Evolutionary conservation across 2,113 vertebrate genomes (phyloP).

Genomic region (Pluvianellus socialis): DNA sequence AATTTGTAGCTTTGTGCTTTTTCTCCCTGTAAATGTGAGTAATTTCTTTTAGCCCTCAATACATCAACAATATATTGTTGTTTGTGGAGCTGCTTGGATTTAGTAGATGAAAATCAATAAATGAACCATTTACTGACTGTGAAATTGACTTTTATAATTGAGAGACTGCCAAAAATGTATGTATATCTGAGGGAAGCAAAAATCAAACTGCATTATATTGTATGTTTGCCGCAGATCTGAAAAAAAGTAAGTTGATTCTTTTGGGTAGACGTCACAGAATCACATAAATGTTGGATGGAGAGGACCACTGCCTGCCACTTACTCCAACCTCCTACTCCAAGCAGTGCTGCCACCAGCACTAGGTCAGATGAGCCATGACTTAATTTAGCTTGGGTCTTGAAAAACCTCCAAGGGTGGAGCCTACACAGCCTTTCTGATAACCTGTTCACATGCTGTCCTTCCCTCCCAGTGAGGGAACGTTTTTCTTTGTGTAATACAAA

Average conservation of each 20-base stretch:
- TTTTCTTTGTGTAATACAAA: not conserved
- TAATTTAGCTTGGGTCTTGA: not conserved
- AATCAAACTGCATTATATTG: not conserved
- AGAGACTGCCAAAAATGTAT: not conserved
- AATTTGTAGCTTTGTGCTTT: slow-evolving; percentile 11
- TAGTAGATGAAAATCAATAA: slow-evolving; percentile 42
- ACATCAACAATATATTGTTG: not conserved
- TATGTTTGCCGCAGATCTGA: not conserved
- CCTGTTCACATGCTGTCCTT: not conserved
- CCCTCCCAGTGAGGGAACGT: not conserved
- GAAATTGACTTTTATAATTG: slow-evolving; percentile 39
- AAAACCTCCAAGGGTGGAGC: not conserved
- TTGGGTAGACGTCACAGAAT: not conserved
- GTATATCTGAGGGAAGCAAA: not conserved
- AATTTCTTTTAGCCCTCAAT: slow-evolving; percentile 9
- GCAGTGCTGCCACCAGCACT: not conserved
- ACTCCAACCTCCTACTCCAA: not conserved
- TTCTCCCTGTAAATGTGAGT: not conserved
- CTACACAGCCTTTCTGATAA: not conserved
- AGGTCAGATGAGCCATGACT: not conserved
- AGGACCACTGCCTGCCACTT: not conserved
- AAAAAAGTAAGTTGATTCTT: not conserved
- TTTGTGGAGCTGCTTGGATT: not conserved
- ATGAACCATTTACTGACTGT: not conserved
- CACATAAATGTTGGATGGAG: not conserved